Percentiles rank a stretch among this genome's conserved stretches.
Evolutionary conservation across 2,888 invertebrate species (phyloP).

Genomic region (Drosophila atroscutellata): DNA sequence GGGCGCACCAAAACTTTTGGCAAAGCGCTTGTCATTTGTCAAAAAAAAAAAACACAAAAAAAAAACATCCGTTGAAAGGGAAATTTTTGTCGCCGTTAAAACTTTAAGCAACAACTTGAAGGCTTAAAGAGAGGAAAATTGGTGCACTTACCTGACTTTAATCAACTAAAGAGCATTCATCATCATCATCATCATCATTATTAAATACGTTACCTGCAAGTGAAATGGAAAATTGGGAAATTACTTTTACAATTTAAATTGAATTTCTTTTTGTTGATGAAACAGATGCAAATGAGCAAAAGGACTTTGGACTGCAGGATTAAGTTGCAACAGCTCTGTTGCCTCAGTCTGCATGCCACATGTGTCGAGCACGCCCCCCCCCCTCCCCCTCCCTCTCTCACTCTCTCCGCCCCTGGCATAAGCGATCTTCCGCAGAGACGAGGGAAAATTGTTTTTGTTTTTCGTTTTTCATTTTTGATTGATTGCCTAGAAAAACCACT

Average conservation of each 20-base stretch:
- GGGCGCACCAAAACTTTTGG: slow-evolving; percentile 6
- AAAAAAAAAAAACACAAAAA: slow-evolving; percentile 3
- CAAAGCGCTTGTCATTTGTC: slow-evolving; percentile 46
- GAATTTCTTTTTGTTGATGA: not conserved
- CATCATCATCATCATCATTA: slow-evolving; percentile 25
- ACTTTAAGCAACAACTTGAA: slow-evolving; percentile 13
- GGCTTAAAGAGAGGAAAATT: not conserved
- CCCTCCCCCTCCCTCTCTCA: slow-evolving; percentile 9
- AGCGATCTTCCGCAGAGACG: slow-evolving; percentile 55
- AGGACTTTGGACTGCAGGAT: slow-evolving; percentile 46
- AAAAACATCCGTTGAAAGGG: slow-evolving; percentile 5
- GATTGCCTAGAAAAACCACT: slow-evolving; percentile 78
- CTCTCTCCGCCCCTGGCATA: not conserved
- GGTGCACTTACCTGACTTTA: slow-evolving; percentile 60
- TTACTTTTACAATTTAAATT: slow-evolving; percentile 5
- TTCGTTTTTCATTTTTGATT: slow-evolving; percentile 67
- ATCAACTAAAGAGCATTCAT: slow-evolving; percentile 3
- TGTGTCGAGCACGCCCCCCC: slow-evolving; percentile 52
- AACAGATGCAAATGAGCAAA: slow-evolving; percentile 64
- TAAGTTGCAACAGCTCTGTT: slow-evolving; percentile 51
- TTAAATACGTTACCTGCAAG: slow-evolving; percentile 68
- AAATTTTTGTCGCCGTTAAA: not conserved
- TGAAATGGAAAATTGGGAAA: slow-evolving; percentile 20
- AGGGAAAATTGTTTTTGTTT: slow-evolving; percentile 32
- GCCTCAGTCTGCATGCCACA: slow-evolving; percentile 50